phyloP scores from a whole-genome alignment of 2,797 vertebrate species.

The Meriones psammophilus region DNA sequence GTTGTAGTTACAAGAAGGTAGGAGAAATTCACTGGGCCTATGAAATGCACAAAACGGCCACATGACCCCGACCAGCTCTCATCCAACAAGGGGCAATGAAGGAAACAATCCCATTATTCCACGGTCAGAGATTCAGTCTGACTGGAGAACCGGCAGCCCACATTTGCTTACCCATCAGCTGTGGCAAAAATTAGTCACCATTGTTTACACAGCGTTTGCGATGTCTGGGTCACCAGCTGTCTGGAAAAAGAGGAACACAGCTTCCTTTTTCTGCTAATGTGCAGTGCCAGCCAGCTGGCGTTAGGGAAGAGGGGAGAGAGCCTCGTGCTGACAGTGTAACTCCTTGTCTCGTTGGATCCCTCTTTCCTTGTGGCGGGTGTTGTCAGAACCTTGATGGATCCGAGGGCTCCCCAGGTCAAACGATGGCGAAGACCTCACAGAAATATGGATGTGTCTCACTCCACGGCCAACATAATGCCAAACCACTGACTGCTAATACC shows the following conservation, averaged over 20 bases:
- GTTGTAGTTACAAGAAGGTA: slow-evolving; percentile 27
- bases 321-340: not conserved
- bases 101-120: slow-evolving; percentile 41
- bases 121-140: slow-evolving; percentile 8
- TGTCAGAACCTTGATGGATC: not conserved
- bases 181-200: slow-evolving; percentile 79
- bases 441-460: not conserved
- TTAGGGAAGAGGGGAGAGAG: slow-evolving; percentile 31
- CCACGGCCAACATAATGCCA: not conserved
- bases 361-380: not conserved
- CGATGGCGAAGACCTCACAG: not conserved
- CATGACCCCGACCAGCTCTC: slow-evolving; percentile 7
- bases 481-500: not conserved
- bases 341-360: not conserved
- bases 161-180: slow-evolving; percentile 59
- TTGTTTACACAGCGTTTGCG: slow-evolving; percentile 71
- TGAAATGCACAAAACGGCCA: slow-evolving; percentile 33
- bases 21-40: slow-evolving; percentile 8
- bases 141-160: slow-evolving; percentile 33
- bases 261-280: slow-evolving; percentile 72
- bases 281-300: slow-evolving; percentile 72
- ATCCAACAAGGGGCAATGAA: slow-evolving; percentile 31
- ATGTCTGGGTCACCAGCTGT: slow-evolving; percentile 81
- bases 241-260: slow-evolving; percentile 78
- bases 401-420: not conserved